Evolutionary conservation across 2,888 invertebrate species (phyloP), one percentile per base, ranked within the genome.

Genomic region (Leucoma salicis): DNA sequence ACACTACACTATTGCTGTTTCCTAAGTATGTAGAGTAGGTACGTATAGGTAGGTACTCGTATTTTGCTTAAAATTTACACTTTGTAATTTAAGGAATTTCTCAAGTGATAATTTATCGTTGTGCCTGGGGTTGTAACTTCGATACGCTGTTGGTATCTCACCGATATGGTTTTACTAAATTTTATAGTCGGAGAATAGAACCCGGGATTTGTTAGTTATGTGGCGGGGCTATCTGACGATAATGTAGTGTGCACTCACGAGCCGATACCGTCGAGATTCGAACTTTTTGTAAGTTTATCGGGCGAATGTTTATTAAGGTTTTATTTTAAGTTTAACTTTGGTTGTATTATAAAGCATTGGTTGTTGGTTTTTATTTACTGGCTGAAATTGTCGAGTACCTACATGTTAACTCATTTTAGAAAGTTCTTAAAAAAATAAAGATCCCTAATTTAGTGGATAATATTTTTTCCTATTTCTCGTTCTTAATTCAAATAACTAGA

Each of bases 111-210:
- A 68, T 69, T 66, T 74, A 73, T 74, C 66, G 70, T 45, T 43
- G 39, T 45, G 53, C 62, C 38, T 48, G 62, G 13, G 24, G 36
- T 63, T 70, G 74, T 78, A 79, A 76, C 63, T 82, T 75, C 65
- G 75, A 74, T 75, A 81, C 81, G 78, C 72, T 66, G 78, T n/a
- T n/a, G n/a, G n/a, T 85, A 84, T 85, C 82, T 66, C 64, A 56
- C 69, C 74, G 80, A 82, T 83, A 82, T 73, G 75, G 80, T 78
- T 82, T 74, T 70, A 66, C 70, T 70, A 68, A 71, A 73, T 72
- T 76, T 77, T 83, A 83, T 85, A 82, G 68, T 60, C 45, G 65
- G 53, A 59, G 74, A 75, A 78, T 74, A 78, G 80, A 75, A 76
- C 69, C 62, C 50, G 57, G 55, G 62, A 42, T 68, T 63, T 58